Percentiles rank a stretch among this genome's conserved stretches.
These are phyloP conservation scores for Melangyna quadrimaculata DNA, from an alignment of 2,888 invertebrate species.

Conservation along the genomic window DNA sequence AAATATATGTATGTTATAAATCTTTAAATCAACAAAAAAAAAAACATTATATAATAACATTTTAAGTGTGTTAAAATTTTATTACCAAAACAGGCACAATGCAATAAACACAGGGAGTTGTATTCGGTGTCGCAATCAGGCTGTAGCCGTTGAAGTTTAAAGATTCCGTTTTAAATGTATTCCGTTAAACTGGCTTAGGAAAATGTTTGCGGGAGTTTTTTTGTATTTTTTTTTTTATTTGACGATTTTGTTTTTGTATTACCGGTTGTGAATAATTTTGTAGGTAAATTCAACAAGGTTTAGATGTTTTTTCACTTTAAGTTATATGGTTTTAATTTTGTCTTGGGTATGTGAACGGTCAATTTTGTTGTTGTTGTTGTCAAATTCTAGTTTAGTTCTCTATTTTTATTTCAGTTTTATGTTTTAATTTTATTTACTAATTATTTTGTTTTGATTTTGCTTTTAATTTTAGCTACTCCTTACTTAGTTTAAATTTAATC, in stretches of 20 bases:
- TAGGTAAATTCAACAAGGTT: not conserved
- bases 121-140: constrained; percentile 70
- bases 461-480: too few relatives aligned
- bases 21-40: not conserved
- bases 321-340: not conserved
- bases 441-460: not conserved
- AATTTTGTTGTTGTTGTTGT: not conserved
- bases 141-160: constrained; percentile 71
- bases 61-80: constrained; percentile 32
- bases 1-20: not conserved
- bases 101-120: constrained; percentile 79
- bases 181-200: constrained; percentile 63
- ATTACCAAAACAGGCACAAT: constrained; percentile 80
- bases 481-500: not conserved
- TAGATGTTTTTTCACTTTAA: not conserved
- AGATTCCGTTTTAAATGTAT: constrained; percentile 71
- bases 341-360: not conserved
- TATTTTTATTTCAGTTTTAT: not conserved
- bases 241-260: not conserved
- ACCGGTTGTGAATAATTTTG: not conserved
- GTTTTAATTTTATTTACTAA: not conserved
- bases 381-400: not conserved
- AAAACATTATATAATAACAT: not conserved
- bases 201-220: constrained; percentile 1
- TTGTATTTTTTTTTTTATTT: not conserved